Evolutionary conservation across 2,888 invertebrate species (phyloP), one percentile per base, ranked within the genome.

Genomic region (Amorpha juglandis): DNA sequence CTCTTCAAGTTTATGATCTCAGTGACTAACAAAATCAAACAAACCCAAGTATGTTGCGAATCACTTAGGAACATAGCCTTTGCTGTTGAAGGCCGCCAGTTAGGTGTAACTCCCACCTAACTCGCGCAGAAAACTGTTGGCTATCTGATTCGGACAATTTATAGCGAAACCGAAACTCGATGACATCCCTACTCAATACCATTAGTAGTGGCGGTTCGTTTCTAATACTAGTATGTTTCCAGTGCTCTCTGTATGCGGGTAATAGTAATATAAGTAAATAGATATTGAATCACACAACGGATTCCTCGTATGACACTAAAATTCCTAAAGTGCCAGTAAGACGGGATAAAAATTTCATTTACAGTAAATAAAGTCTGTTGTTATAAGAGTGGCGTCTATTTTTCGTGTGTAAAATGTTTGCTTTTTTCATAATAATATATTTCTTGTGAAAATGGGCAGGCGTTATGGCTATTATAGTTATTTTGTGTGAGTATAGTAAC

Each of bases 251-350:
- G 75, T 76, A 58, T 58, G 19, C 66, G 71, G 71, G 75, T 75
- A 76, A 82, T 81, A 78, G 74, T 78, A 79, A 82, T 84, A 78
- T 72, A 82, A 82, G 76, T 79, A 79, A 81, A 85, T 81, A 81
- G 82, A 78, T 82, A 82, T 84, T 78, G 83, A 79, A 83, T 77
- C 71, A 69, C 27, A 50, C 62, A 51, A 38, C 58, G 67, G 67
- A 67, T 63, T 63, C 51, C 50, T 53, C 47, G 52, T 63, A 66
- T 66, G 63, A 65, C 35, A 65, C 55, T 65, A 21, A 63, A 38
- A 65, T 65, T 65, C 64, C 35, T 58, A 55, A 58, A 65, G 35
- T 65, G 47, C 35, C 48, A 55, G 19, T 65, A 38, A 19, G 12
- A 58, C 35, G 35, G 58, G 35, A 55, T 47, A 58, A 58, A 55